phyloP scores from a whole-genome alignment of 2,797 vertebrate genomes.

The Mormyrops attenuatus region DNA sequence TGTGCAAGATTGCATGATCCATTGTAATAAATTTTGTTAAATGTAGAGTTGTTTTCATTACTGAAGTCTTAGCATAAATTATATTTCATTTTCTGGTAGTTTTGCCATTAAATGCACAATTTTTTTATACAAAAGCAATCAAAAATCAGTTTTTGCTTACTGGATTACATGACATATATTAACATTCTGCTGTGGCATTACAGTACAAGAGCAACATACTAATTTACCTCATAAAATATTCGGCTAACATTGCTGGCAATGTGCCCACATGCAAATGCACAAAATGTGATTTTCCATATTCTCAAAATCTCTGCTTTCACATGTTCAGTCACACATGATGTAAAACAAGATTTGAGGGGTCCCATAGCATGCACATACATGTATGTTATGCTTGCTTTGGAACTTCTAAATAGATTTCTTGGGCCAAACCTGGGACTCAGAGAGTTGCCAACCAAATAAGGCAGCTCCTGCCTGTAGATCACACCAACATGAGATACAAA shows the following conservation, averaged over 20 bases:
- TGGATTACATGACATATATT: not conserved
- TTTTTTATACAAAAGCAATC: not conserved
- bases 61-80: not conserved
- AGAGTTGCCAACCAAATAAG: conserved; percentile 17
- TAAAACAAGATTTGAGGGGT: not conserved
- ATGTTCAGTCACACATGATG: not conserved
- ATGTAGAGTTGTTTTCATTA: not conserved
- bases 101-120: conserved; percentile 5
- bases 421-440: conserved; percentile 1
- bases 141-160: not conserved
- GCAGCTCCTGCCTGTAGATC: conserved; percentile 26
- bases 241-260: not conserved
- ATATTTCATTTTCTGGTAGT: not conserved
- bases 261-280: not conserved
- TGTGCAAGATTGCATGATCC: not conserved
- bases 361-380: not conserved
- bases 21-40: not conserved
- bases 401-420: conserved; percentile 19
- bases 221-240: conserved; percentile 7
- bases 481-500: conserved; percentile 15
- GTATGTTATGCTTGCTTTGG: conserved; percentile 22
- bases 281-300: not conserved
- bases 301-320: too few species aligned
- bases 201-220: conserved; percentile 39
- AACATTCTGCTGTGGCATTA: conserved; percentile 20